Base-by-base conservation (phyloP, 1,140 invertebrate genomes). In the Melanaphis sacchari region DNA sequence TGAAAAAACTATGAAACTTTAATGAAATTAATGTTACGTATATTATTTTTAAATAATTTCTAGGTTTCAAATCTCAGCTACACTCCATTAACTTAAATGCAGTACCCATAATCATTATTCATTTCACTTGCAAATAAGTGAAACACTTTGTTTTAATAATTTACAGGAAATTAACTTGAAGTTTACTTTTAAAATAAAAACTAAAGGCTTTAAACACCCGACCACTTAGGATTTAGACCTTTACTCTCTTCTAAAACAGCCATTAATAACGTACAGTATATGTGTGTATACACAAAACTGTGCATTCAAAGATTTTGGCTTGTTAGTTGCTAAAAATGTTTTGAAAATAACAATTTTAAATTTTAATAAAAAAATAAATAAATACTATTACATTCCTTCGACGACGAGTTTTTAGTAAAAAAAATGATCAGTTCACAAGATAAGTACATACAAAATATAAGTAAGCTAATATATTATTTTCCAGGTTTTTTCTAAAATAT, bases 111-210 rank as follows among this genome's bases (percentile, higher is more conserved):
- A 85, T 22, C 40, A 43, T 41, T 85, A 38, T 43, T 22, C 26
- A 43, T 41, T 85, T 85, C 24, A 87, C 84, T 87, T 43, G 11
- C 11, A 38, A 88, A 36, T 88, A 88, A 88, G 8, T 36, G 85
- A 46, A 88, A 88, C n/a, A 88, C 43, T 46, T 49, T 49, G n/a
- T 31, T 49, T 88, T 88, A 49, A 88, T n/a, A 46, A 88, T 88
- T 88, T 49, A n/a, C 85, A 49, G 31, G 46, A 88, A 88, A 38
- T 46, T 36, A 88, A 49, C 26, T 85, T 31, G 82, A 49, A 36
- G 43, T 22, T n/a, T 36, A 88, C 43, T 36, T n/a, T 49, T 49
- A 88, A 88, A 88, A 49, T 49, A 88, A 88, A 88, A 88, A 88
- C 85, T 18, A 36, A 88, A 88, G 21, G 85, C 21, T 88, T 24